Evolutionary conservation across 2,113 vertebrate genomes (phyloP), one percentile per base, ranked within the genome.

Genomic region (Corapipo altera): DNA sequence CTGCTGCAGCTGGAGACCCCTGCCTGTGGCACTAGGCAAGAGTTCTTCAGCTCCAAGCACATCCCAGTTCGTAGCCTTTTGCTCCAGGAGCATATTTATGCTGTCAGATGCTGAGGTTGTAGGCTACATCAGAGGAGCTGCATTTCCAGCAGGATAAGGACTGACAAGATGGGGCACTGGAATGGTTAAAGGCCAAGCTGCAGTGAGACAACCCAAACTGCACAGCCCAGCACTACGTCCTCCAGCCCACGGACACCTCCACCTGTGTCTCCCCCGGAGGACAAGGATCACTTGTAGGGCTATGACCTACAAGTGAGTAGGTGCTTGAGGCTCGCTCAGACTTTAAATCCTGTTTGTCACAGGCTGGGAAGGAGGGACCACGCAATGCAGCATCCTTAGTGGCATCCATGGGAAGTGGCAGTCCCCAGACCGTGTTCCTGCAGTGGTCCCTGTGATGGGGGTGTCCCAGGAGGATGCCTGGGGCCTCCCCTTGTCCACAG

Each of bases 241-340:
- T 43, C 1, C n/a, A 58, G 69, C 20, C 55, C 13, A 30, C 48
- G 33, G 39, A 23, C 43, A 41, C 9, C 65, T n/a, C n/a, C 8
- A 1, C n/a, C 37, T 3, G 2, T 4, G 3, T 46, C 15, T 20
- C 15, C 17, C 7, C 21, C 2, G 26, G 3, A 52, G 48, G 28
- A 71, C 39, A 66, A 44, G 0, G 0, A 43, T 21, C 22, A 32
- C 0, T 0, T 1, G 5, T 9, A 21, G 23, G 28, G 41, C 48
- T 72, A n/a, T 24, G 41, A 35, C 27, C 9, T n/a, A n/a, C n/a
- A n/a, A n/a, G n/a, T n/a, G n/a, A n/a, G n/a, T n/a, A n/a, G n/a
- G 0, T 32, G 54, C 35, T 30, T 44, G 71, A 46, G 27, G 24
- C 24, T 76, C 5, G 0, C 24, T 74, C 44, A 10, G 44, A 33